Evolutionary conservation across 2,888 invertebrate species (phyloP).

Genomic region (Micropterix aruncella): DNA sequence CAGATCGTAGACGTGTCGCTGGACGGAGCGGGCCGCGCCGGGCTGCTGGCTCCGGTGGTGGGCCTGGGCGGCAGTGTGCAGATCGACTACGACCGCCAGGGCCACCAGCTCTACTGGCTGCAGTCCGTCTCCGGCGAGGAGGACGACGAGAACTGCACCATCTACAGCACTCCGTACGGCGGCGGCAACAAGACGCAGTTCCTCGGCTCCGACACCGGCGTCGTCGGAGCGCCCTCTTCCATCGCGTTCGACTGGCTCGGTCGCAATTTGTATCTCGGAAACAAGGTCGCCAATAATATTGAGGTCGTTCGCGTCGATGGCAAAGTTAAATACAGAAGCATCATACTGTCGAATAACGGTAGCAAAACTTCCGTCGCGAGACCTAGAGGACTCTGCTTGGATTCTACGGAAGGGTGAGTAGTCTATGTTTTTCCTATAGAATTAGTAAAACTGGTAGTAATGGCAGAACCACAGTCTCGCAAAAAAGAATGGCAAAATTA

Average conservation of each 20-base stretch:
- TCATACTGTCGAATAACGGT: conserved; percentile 84
- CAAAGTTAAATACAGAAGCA: conserved; percentile 66
- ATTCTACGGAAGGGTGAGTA: conserved; percentile 78
- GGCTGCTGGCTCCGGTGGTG: conserved; percentile 74
- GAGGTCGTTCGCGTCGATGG: conserved; percentile 81
- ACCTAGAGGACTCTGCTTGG: conserved; percentile 77
- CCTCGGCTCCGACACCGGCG: conserved; percentile 67
- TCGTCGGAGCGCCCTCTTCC: conserved; percentile 80
- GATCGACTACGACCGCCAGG: conserved; percentile 82
- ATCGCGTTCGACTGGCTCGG: conserved; percentile 97
- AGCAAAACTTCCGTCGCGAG: conserved; percentile 72
- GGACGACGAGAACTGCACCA: conserved; percentile 73
- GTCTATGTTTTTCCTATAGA: background rate
- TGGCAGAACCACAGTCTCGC: too few relatives aligned
- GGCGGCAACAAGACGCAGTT: conserved; percentile 78
- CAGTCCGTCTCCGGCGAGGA: conserved; percentile 56
- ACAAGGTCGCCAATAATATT: conserved; percentile 77
- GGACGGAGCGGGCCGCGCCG: conserved; percentile 60
- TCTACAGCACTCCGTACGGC: conserved; percentile 70
- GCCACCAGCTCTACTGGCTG: conserved; percentile 77
- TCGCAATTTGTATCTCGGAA: conserved; percentile 86
- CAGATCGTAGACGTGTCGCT: conserved; percentile 79
- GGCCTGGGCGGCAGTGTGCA: conserved; percentile 75
- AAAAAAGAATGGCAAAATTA: too few relatives aligned
- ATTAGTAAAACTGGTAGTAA: too few relatives aligned